phyloP scores from a whole-genome alignment of 2,113 vertebrate genomes.

The Laticauda colubrina region DNA sequence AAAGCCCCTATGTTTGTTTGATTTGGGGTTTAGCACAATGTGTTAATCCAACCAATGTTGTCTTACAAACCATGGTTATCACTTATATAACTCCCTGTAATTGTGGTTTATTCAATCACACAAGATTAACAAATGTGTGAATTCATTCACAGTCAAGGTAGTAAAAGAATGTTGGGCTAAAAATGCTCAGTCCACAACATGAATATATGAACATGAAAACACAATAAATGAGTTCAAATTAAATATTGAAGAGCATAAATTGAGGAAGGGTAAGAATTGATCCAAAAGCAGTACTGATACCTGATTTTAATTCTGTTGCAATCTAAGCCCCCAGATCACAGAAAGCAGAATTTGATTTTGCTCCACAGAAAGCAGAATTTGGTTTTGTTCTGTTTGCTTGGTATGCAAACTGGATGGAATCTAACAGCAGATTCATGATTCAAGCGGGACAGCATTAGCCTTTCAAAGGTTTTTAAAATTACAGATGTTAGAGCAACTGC shows the following conservation, averaged over 20 bases:
- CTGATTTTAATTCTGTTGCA: background rate
- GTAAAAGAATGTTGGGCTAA: background rate
- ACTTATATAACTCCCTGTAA: background rate
- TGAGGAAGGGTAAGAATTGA: background rate
- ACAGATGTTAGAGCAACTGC: too few species aligned
- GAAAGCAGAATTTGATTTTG: background rate
- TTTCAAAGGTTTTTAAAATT: too few species aligned
- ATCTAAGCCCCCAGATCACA: background rate
- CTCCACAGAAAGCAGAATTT: background rate
- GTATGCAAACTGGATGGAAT: too few species aligned
- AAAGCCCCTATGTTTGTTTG: background rate
- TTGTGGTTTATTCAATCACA: background rate
- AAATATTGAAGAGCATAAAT: background rate
- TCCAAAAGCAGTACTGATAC: background rate
- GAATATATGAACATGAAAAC: background rate
- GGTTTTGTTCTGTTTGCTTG: background rate
- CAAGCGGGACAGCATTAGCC: too few species aligned
- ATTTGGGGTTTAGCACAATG: background rate
- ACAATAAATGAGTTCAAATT: background rate
- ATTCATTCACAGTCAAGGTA: background rate
- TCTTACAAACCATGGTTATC: background rate
- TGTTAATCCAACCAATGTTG: background rate
- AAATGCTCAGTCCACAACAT: background rate
- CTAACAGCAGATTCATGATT: too few species aligned
- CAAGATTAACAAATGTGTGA: background rate